Evolutionary conservation across 2,888 invertebrate species (phyloP).

Genomic region (Caradrina clavipalpis): DNA sequence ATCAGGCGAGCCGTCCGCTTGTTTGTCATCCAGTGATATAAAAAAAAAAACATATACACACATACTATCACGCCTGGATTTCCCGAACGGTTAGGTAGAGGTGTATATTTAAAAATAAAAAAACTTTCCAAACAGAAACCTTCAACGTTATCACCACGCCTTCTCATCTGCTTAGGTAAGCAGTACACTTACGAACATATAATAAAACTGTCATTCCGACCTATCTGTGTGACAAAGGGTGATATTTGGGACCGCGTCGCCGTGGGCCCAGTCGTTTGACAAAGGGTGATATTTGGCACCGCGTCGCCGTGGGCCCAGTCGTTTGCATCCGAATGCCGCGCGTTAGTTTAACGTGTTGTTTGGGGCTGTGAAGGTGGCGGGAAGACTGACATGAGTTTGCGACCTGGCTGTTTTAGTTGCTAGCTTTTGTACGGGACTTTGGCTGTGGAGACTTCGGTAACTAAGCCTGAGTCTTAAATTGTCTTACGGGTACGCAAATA

Average conservation of each 20-base stretch:
- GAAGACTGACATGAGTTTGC: not conserved
- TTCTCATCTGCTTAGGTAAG: constrained; percentile 27
- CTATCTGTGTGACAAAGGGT: constrained; percentile 53
- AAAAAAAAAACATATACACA: too few species aligned
- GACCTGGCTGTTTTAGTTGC: not conserved
- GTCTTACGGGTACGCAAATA: too few species aligned
- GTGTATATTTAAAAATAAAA: too few species aligned
- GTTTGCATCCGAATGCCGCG: constrained; percentile 60
- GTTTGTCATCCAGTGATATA: too few species aligned
- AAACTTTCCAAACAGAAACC: not conserved
- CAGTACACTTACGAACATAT: constrained; percentile 19
- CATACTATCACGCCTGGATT: too few species aligned
- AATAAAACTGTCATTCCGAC: constrained; percentile 38
- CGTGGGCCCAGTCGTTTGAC: constrained; percentile 47
- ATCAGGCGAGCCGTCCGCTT: too few species aligned
- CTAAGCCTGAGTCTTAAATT: too few species aligned
- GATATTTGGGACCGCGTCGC: constrained; percentile 48
- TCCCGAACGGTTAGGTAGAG: too few species aligned
- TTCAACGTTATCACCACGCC: constrained; percentile 1
- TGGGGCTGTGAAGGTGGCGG: constrained; percentile 41
- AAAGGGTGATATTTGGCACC: constrained; percentile 56
- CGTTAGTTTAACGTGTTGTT: constrained; percentile 43
- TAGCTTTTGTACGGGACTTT: too few species aligned
- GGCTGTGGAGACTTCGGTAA: too few species aligned
- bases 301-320: constrained; percentile 40